A percentile compares a stretch with the other conserved stretches of the same genome.
These are phyloP conservation scores for Lasioglossum figueresi DNA, from an alignment of 2,888 invertebrate genomes.

Conservation along the genomic window DNA sequence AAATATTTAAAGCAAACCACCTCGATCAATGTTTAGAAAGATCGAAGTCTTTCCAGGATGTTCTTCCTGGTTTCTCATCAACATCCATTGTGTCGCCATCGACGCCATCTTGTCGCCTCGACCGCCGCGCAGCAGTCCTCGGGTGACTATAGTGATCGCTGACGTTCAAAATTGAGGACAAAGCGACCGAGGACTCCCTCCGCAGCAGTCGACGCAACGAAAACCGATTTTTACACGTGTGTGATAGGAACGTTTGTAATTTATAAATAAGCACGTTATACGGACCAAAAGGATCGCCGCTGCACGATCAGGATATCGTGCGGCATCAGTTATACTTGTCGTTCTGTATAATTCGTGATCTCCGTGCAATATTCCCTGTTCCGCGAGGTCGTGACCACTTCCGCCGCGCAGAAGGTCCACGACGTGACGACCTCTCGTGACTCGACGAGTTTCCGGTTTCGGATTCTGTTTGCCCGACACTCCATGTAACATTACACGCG, in stretches of 20 bases:
- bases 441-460: conserved; percentile 35
- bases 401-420: conserved; percentile 15
- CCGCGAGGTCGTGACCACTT: neutral
- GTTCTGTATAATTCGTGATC: conserved; percentile 33
- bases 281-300: conserved; percentile 64
- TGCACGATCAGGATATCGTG: conserved; percentile 2
- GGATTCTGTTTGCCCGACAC: conserved; percentile 37
- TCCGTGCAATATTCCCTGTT: conserved; percentile 34
- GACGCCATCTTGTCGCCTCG: conserved; percentile 6
- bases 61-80: neutral
- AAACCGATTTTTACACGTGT: conserved; percentile 62
- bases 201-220: conserved; percentile 15
- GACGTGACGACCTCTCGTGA: conserved; percentile 18
- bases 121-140: neutral
- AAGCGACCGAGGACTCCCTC: neutral
- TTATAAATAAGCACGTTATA: conserved; percentile 49
- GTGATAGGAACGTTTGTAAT: conserved; percentile 53
- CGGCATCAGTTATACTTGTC: conserved; percentile 25
- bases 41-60: neutral
- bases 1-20: neutral
- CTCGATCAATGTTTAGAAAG: neutral
- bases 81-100: conserved; percentile 1
- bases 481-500: conserved; percentile 56
- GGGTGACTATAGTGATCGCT: neutral
- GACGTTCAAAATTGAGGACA: neutral